Evolutionary conservation across 37 sponge, comb jelly and placozoan species (phyloP), one percentile per base, ranked within the genome.

Genomic region (Amphimedon queenslandica): DNA sequence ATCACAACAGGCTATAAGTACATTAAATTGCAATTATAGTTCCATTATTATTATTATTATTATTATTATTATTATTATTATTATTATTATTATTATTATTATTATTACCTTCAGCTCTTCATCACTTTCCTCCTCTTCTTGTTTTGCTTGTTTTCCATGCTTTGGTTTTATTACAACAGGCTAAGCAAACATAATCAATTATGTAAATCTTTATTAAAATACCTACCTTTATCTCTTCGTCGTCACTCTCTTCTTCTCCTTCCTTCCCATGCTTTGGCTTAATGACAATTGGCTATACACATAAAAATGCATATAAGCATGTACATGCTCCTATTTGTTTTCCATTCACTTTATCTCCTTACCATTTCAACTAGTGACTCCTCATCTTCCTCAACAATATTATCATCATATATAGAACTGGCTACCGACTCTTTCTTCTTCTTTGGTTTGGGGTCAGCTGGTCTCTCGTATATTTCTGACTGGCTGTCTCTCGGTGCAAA

Each of bases 371-470:
- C 53, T 47, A 13, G 53, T 47, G 13, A 47, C 13, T 13, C 53
- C 8, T 47, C 53, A 47, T 47, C 53, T 47, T 47, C 53, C 8
- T 47, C 53, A 18, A 18, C 53, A 47, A 18, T 13, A 18, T 8
- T 47, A 18, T 47, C 53, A 18, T 13, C 53, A 47, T 47, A 47
- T 13, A 47, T 47, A 47, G 53, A 18, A 47, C 53, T 47, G 53
- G 53, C 53, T 18, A 47, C 13, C 13, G 53, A 47, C 13, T 47
- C 53, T 47, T n/a, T n/a, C n/a, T n/a, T n/a, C n/a, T n/a, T n/a
- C 37, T 28, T 67, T 63, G 29, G 8, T 34, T 53, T 27, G 2
- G 72, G 32, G 32, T 55, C 57, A 55, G 55, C 72, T 55, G 72
- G 72, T 3, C 37, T 43, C 53, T 47, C 53, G 13, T 47, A 47